Conservation (phyloP, 2,888 invertebrate genomes). For the Arge pagana region DNA sequence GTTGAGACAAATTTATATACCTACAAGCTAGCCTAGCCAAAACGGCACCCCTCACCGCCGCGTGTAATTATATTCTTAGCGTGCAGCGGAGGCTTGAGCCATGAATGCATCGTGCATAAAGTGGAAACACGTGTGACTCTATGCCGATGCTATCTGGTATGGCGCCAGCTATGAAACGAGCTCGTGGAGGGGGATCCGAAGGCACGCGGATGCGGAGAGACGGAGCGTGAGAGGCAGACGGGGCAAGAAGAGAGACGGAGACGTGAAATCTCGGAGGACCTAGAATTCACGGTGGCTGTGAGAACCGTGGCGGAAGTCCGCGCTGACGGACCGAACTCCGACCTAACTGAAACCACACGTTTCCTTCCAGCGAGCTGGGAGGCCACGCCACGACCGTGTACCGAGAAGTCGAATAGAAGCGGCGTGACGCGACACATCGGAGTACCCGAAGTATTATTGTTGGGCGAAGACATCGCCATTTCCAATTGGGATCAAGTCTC, state of each 20-base stretch:
- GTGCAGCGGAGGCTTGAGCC: conserved; percentile 3
- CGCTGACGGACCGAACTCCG: conserved; percentile 31
- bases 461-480: conserved; percentile 9
- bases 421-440: neutral
- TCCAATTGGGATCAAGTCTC: conserved; percentile 13
- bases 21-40: conserved; percentile 1
- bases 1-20: neutral
- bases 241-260: neutral
- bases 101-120: conserved; percentile 35
- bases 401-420: conserved; percentile 7
- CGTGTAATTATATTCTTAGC: conserved; percentile 25
- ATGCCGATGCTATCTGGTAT: conserved; percentile 41
- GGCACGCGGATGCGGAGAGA: neutral
- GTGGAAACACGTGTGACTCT: conserved; percentile 46
- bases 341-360: conserved; percentile 44
- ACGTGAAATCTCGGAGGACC: neutral
- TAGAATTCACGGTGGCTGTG: conserved; percentile 3
- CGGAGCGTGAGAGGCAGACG: neutral
- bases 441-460: no score
- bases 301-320: conserved; percentile 42
- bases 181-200: neutral
- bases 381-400: conserved; percentile 10
- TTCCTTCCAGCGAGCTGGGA: conserved; percentile 27
- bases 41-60: conserved; percentile 16
- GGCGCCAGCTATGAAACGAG: conserved; percentile 36